Conservation (phyloP, 2,113 vertebrate genomes). For the Coptodon bakossiorum region DNA sequence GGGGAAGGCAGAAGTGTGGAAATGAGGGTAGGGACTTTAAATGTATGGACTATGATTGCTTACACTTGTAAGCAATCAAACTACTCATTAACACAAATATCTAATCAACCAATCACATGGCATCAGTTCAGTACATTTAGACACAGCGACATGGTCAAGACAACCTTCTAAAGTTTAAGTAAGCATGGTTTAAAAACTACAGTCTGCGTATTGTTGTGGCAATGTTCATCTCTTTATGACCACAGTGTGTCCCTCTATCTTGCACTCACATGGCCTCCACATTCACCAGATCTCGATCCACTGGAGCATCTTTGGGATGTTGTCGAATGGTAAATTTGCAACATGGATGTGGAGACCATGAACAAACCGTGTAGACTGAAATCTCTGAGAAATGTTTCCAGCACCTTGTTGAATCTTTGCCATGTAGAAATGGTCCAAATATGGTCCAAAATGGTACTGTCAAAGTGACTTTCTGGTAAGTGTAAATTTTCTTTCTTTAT, state of each 20-base stretch:
- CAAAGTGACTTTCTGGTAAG: not conserved
- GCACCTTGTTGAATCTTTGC: not conserved
- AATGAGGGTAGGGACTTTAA: not conserved
- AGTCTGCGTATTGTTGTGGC: not conserved
- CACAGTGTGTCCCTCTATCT: not conserved
- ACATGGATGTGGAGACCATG: not conserved
- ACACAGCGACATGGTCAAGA: not conserved
- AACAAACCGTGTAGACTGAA: not conserved
- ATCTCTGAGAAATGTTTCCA: not conserved
- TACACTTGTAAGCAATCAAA: not conserved
- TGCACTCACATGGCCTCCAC: not conserved
- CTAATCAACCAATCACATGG: not conserved
- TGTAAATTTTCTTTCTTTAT: not conserved
- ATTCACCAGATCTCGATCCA: not conserved
- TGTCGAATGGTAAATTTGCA: not conserved
- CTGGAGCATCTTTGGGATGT: not conserved
- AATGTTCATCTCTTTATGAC: not conserved
- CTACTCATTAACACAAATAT: not conserved
- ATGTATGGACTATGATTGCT: not conserved
- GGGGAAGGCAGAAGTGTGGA: not conserved
- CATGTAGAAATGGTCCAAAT: not conserved
- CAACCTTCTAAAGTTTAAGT: not conserved
- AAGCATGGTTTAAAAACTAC: not conserved
- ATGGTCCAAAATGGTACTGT: not conserved
- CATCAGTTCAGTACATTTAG: not conserved